Evolutionary conservation across 2,113 vertebrate species (phyloP), one percentile per base, ranked within the genome.

Genomic region (Eidolon helvum): DNA sequence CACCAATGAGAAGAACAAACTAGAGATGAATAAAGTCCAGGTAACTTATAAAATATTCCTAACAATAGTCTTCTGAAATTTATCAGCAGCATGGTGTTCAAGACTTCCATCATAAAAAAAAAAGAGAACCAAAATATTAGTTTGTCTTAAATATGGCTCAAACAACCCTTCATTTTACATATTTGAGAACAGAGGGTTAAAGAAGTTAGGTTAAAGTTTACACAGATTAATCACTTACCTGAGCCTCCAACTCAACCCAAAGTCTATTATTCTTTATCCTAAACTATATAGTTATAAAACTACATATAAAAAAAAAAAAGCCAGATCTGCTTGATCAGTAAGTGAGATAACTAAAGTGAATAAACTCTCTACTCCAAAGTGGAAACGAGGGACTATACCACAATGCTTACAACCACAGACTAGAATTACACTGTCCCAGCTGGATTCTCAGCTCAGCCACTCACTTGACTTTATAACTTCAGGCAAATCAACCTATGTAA

Each of bases 11-110:
- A 99, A 98, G 94, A 98, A 98, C 77, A 99, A 98, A 91, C 59
- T 98, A 90, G 98, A 99, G 88, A 98, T 98, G 98, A 99, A 98
- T 66, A 99, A 98, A 98, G 88, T 98, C 66, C 99, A 99, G 98
- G 99, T 99, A 98, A 98, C 30, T 30, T 12, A 40, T 77, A 85
- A 53, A 55, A 63, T 75, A 35, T 45, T 59, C 35, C 43, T 78
- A 57, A 43, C 11, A 35, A 14, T 10, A 40, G 11, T 71, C 33
- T 38, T 68, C 16, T 38, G 40, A 71, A 90, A 65, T 55, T 55
- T 50, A 72, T 61, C 10, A 77, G 28, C 59, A 87, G 21, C 15
- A 6, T 38, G 30, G 9, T 40, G 1, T 16, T 30, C 38, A 69
- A 28, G 30, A 10, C 15, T 33, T 28, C 66, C 35, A 57, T 22